phyloP scores from a whole-genome alignment of 2,797 vertebrate species.

The Hypotaenidia okinawae region DNA sequence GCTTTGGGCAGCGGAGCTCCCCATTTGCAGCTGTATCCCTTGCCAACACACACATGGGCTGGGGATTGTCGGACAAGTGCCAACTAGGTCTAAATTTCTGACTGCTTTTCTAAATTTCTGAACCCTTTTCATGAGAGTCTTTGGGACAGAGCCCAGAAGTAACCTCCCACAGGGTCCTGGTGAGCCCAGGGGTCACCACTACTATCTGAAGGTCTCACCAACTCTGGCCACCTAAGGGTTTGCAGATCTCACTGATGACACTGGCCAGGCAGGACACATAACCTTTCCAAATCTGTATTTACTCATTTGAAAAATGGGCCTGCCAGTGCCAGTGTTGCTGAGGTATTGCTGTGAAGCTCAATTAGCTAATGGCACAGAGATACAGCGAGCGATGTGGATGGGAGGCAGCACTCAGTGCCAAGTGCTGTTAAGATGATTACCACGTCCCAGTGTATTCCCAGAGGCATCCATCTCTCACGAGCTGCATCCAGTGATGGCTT shows the following conservation, averaged over 20 bases:
- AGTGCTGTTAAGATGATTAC: conserved; percentile 23
- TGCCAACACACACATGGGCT: neutral
- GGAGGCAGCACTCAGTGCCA: neutral
- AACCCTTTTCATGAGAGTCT: neutral
- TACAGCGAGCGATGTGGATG: neutral
- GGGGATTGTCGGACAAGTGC: neutral
- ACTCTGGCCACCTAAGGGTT: neutral
- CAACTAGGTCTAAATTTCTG: neutral
- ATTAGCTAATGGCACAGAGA: conserved; percentile 43
- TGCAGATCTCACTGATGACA: fast-evolving
- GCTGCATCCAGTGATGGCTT: neutral
- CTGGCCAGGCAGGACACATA: fast-evolving
- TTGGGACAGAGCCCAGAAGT: neutral
- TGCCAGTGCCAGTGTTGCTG: neutral
- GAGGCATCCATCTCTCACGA: neutral
- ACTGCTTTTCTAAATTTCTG: neutral
- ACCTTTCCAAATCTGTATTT: neutral
- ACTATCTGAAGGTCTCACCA: neutral
- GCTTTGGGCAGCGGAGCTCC: neutral
- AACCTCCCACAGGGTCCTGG: neutral
- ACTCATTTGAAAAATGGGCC: neutral
- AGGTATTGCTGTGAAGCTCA: neutral
- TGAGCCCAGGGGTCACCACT: neutral
- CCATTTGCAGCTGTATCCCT: neutral
- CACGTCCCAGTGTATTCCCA: neutral